Evolutionary conservation across 92 coral and sea anemone genomes (phyloP).

Genomic region (Parazoanthus swiftii): DNA sequence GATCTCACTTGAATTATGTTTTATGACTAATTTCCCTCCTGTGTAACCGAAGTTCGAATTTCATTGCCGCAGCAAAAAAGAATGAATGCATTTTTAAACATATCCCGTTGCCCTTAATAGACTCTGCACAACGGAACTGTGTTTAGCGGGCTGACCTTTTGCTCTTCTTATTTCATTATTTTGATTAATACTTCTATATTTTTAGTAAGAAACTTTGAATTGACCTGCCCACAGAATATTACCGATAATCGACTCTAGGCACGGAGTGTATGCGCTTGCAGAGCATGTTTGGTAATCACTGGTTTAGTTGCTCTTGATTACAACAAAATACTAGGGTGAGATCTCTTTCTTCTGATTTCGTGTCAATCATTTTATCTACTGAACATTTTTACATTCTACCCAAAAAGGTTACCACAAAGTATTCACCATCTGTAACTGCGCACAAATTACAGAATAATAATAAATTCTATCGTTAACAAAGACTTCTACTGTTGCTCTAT

Average conservation of each 20-base stretch:
- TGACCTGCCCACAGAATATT: background rate
- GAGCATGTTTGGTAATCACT: background rate
- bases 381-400: background rate
- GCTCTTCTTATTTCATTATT: background rate
- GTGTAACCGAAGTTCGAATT: background rate
- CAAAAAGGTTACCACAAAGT: background rate
- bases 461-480: constrained; percentile 30
- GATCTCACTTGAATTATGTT: background rate
- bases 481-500: constrained; percentile 16
- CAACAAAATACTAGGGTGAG: background rate
- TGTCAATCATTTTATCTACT: background rate
- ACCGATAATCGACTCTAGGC: background rate
- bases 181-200: constrained; percentile 26
- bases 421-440: constrained; percentile 24
- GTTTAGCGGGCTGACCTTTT: constrained; percentile 12
- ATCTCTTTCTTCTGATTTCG: background rate
- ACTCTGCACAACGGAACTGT: background rate
- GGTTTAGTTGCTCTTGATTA: background rate
- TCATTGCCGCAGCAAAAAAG: background rate
- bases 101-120: constrained; percentile 16
- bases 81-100: constrained; percentile 39
- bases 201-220: background rate
- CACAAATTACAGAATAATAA: constrained; percentile 19
- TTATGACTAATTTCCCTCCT: background rate
- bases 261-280: background rate